Percentiles rank a stretch among this genome's conserved stretches.
Evolutionary conservation across 2,797 vertebrate species (phyloP).

Genomic region (Hozukius guyotensis): DNA sequence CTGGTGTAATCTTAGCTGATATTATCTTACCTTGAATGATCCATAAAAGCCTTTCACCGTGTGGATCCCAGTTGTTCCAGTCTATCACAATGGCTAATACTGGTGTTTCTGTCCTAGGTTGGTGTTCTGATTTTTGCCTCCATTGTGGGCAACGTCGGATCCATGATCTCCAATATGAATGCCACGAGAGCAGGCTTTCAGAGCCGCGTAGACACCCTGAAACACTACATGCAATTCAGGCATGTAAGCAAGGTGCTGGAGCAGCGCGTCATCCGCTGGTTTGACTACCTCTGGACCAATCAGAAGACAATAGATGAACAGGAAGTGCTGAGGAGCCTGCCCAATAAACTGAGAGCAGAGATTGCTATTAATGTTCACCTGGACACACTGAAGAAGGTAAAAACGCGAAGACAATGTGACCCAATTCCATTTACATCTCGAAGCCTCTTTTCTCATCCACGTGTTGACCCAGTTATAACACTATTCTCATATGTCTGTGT

Average conservation of each 20-base stretch:
- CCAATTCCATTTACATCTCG: neutral
- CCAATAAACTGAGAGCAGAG: constrained; percentile 93
- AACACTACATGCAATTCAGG: constrained; percentile 98
- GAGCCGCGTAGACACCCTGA: constrained; percentile 90
- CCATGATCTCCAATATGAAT: constrained; percentile 99
- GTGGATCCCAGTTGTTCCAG: neutral
- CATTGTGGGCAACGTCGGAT: constrained; percentile 95
- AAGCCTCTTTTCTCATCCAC: neutral
- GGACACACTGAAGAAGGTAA: constrained; percentile 92
- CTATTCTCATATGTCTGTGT: too few relatives aligned
- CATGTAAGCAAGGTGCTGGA: constrained; percentile 94
- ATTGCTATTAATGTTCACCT: constrained; percentile 97
- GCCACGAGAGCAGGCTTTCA: constrained; percentile 93
- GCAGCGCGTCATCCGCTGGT: constrained; percentile 95
- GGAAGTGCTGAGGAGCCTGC: constrained; percentile 93
- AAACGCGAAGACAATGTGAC: neutral
- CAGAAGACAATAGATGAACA: constrained; percentile 91
- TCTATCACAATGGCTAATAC: neutral
- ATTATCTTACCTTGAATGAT: neutral
- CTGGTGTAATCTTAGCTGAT: neutral
- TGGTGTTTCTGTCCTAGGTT: constrained; percentile 49
- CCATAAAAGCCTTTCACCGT: neutral
- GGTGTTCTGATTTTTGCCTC: constrained; percentile 97
- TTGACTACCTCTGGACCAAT: constrained; percentile 97
- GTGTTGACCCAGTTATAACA: too few relatives aligned